phyloP scores from a whole-genome alignment of 2,797 vertebrate genomes.

The Sardinella longiceps region DNA sequence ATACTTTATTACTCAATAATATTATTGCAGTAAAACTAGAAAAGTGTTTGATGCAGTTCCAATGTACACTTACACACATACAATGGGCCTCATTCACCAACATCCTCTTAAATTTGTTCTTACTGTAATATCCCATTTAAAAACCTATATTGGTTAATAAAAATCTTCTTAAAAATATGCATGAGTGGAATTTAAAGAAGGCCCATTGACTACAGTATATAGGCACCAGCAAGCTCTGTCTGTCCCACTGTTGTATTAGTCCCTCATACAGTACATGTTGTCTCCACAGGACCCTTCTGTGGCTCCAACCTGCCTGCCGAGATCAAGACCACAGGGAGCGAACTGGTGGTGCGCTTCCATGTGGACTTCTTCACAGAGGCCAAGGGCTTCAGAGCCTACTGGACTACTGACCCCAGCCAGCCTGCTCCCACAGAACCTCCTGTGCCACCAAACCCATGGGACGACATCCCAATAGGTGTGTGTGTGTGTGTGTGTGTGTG shows the following conservation, averaged over 20 bases:
- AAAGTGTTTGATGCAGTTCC: neutral
- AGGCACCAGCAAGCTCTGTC: too few relatives aligned
- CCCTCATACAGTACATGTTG: neutral
- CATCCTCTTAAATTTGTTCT: too few relatives aligned
- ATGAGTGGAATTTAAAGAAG: too few relatives aligned
- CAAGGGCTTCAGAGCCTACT: constrained; percentile 78
- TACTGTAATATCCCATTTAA: too few relatives aligned
- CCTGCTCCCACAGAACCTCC: constrained; percentile 74
- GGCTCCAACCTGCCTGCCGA: constrained; percentile 64
- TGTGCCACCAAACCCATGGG: constrained; percentile 73
- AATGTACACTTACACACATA: too few relatives aligned
- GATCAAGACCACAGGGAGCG: constrained; percentile 67
- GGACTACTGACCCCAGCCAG: constrained; percentile 68
- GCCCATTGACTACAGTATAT: too few relatives aligned
- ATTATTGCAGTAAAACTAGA: neutral
- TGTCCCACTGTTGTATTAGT: neutral
- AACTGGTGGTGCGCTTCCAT: constrained; percentile 72
- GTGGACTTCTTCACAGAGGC: constrained; percentile 72
- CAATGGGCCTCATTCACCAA: too few relatives aligned
- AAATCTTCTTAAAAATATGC: too few relatives aligned
- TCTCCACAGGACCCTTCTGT: constrained; percentile 74
- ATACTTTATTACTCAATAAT: neutral
- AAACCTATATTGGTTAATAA: too few relatives aligned
- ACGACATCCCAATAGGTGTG: constrained; percentile 71
- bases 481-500: neutral